Conservation (phyloP, 2,797 vertebrate genomes). For the Labeo calbasu region DNA sequence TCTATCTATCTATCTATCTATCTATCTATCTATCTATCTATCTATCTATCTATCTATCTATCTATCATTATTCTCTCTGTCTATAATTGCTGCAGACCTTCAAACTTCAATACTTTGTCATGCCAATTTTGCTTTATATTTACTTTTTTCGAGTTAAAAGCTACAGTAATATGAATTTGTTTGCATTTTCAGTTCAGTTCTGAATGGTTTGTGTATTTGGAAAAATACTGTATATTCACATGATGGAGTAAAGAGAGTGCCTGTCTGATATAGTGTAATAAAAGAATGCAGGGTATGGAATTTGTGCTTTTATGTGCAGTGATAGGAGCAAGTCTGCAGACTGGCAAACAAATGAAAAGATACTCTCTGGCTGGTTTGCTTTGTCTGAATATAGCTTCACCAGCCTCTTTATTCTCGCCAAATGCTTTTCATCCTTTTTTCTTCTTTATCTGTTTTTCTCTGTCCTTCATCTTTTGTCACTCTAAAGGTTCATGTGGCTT, state of each 20-base stretch:
- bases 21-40: no score
- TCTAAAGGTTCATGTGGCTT: conserved; percentile 23
- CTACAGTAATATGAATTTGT: neutral
- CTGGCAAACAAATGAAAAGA: conserved; percentile 28
- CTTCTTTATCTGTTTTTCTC: neutral
- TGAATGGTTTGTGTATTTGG: neutral
- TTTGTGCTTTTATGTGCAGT: conserved; percentile 24
- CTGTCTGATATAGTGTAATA: conserved; percentile 37
- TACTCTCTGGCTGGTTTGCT: conserved; percentile 8
- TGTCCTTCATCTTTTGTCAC: conserved; percentile 7
- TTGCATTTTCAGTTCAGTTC: neutral
- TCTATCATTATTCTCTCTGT: neutral
- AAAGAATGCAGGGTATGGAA: conserved; percentile 22
- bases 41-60: no score
- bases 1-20: neutral
- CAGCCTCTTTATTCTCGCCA: neutral
- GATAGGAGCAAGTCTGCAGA: conserved; percentile 5
- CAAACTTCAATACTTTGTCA: neutral
- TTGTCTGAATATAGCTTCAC: conserved; percentile 17
- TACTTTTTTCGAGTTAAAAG: neutral
- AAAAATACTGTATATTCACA: neutral
- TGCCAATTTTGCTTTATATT: neutral
- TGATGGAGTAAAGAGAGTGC: conserved; percentile 14
- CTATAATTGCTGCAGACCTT: neutral
- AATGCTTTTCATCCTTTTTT: conserved; percentile 15